Conservation (phyloP, 2,113 vertebrate genomes). For the Telmatochromis sp. region DNA sequence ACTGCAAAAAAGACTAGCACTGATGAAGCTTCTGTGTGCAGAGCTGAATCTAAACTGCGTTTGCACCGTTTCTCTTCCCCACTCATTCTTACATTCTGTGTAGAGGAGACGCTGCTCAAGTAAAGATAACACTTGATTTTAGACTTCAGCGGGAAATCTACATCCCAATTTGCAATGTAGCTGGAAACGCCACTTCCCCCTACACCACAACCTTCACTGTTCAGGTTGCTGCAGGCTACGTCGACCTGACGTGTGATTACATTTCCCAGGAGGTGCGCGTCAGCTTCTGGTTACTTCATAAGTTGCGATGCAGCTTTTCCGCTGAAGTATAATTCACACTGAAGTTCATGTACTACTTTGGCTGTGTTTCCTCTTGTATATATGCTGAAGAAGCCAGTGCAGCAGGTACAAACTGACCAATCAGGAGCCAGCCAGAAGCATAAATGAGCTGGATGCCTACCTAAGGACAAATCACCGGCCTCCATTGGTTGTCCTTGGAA, state of each 20-base stretch:
- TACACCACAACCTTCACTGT: not conserved
- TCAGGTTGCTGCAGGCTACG: not conserved
- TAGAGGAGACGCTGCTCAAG: not conserved
- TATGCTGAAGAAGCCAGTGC: not conserved
- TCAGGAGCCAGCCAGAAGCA: not conserved
- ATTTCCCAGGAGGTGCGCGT: not conserved
- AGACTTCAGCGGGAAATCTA: not conserved
- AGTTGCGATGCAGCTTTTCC: not conserved
- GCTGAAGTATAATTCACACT: not conserved
- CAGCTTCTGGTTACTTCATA: not conserved
- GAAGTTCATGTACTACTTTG: not conserved
- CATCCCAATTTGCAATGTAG: not conserved
- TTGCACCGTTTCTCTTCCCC: not conserved
- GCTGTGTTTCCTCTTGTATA: not conserved
- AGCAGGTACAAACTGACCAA: not conserved
- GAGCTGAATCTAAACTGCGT: accelerated
- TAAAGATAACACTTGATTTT: not conserved
- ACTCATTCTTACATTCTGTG: not conserved
- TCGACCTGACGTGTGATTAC: not conserved
- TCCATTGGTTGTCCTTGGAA: not conserved
- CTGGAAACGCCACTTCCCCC: not conserved
- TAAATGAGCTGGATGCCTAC: not conserved
- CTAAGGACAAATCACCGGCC: not conserved
- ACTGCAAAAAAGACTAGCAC: not conserved
- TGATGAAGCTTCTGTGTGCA: not conserved